These are phyloP conservation scores for Mamestra configurata DNA, from an alignment of 1,140 invertebrate species.

Conservation along the genomic window DNA sequence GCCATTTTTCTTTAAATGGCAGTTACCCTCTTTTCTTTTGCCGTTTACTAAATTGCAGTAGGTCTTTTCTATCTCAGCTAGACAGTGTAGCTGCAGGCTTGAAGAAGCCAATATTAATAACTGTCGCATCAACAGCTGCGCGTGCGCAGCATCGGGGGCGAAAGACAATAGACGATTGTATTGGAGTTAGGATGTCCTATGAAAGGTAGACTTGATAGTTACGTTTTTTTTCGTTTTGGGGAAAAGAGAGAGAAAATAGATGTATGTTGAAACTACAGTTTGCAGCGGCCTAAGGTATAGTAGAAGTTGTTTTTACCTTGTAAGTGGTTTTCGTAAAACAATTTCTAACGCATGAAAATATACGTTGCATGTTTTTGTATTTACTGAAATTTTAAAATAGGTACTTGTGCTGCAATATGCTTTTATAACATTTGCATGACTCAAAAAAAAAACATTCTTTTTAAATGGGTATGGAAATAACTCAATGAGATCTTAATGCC, in stretches of 20 bases:
- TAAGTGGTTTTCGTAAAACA: no score
- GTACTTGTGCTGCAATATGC: no score
- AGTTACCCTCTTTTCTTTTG: no score
- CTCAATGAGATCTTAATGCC: neutral
- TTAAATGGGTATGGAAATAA: neutral
- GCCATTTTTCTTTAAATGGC: no score
- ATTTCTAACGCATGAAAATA: no score
- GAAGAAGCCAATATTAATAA: constrained; percentile 54
- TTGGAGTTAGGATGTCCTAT: neutral
- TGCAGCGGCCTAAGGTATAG: no score
- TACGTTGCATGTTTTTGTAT: no score
- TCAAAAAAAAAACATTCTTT: no score
- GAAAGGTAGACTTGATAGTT: neutral
- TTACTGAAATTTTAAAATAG: no score
- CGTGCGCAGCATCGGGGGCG: constrained; percentile 6
- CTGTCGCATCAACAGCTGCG: constrained; percentile 52
- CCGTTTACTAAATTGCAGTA: neutral
- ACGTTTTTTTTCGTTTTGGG: neutral
- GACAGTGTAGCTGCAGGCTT: neutral
- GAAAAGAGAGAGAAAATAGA: neutral
- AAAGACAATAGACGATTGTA: constrained; percentile 48
- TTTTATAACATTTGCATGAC: no score
- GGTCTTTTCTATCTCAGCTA: neutral
- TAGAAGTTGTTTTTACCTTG: no score
- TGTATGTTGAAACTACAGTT: no score